Conservation (phyloP, 2,888 invertebrate genomes). For the Metopia argyrocephala region DNA sequence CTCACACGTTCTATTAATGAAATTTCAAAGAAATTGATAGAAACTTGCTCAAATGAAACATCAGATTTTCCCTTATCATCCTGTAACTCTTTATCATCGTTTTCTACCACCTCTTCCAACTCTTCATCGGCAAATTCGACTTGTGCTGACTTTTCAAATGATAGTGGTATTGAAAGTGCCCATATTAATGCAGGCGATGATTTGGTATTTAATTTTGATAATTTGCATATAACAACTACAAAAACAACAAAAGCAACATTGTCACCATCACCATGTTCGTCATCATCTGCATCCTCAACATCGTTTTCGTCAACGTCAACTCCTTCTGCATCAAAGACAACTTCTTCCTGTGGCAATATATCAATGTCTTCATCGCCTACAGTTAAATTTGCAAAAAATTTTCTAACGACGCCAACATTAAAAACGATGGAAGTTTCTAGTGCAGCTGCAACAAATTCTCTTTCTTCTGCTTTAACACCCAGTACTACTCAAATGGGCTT, state of each 20-base stretch:
- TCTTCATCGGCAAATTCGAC: conserved; percentile 47
- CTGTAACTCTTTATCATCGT: conserved; percentile 48
- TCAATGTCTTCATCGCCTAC: conserved; percentile 62
- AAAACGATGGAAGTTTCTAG: not conserved
- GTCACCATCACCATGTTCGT: conserved; percentile 39
- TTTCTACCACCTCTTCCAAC: conserved; percentile 43
- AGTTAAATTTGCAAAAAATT: conserved; percentile 61
- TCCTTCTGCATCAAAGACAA: conserved; percentile 30
- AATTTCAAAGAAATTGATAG: conserved; percentile 78
- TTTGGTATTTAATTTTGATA: conserved; percentile 77
- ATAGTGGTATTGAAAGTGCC: conserved; percentile 73
- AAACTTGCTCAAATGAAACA: conserved; percentile 76
- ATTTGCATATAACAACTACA: conserved; percentile 72
- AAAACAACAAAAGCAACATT: conserved; percentile 40
- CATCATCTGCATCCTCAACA: conserved; percentile 22
- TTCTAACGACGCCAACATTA: conserved; percentile 55
- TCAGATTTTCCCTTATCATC: conserved; percentile 59
- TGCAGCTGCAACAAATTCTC: conserved; percentile 20
- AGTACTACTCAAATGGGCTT: conserved; percentile 51
- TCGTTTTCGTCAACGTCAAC: conserved; percentile 20
- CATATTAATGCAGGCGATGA: conserved; percentile 72
- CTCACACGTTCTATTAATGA: conserved; percentile 78
- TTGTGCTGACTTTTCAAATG: conserved; percentile 70
- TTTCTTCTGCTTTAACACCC: conserved; percentile 49
- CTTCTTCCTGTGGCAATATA: conserved; percentile 59